A percentile compares a stretch with the other conserved stretches of the same genome.
Evolutionary conservation across 2,888 invertebrate species (phyloP).

Genomic region (Synanthedon myopaeformis): DNA sequence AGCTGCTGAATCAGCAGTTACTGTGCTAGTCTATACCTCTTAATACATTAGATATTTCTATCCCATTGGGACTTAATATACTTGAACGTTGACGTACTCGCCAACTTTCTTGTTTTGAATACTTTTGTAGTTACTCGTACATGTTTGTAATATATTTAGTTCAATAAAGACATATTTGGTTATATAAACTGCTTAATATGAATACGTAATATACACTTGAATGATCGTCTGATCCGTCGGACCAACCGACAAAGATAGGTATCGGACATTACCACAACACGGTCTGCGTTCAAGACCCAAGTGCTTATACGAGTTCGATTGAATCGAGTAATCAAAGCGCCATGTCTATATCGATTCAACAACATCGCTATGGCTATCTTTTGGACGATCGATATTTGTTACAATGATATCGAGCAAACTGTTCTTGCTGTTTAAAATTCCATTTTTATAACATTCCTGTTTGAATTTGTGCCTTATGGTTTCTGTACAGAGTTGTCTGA

Average conservation of each 20-base stretch:
- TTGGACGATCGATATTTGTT: constrained; percentile 61
- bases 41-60: too few species aligned
- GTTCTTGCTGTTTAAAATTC: constrained; percentile 23
- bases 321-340: constrained; percentile 65
- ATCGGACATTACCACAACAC: constrained; percentile 55
- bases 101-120: too few species aligned
- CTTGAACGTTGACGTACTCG: too few species aligned
- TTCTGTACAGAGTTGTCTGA: constrained; percentile 6
- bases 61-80: too few species aligned
- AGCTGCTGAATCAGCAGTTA: too few species aligned
- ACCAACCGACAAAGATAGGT: constrained; percentile 53
- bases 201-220: constrained; percentile 50
- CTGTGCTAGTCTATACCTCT: too few species aligned
- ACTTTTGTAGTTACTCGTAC: too few species aligned
- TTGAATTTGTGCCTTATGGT: constrained; percentile 19
- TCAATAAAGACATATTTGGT: constrained; percentile 3
- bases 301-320: constrained; percentile 49
- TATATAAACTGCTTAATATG: constrained; percentile 58
- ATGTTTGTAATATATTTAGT: too few species aligned
- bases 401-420: constrained; percentile 42
- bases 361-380: constrained; percentile 54
- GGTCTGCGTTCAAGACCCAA: constrained; percentile 29
- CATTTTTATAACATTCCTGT: constrained; percentile 2
- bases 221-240: constrained; percentile 47
- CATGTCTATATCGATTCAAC: constrained; percentile 64